Percentiles rank a stretch among this genome's conserved stretches.
phyloP scores from a whole-genome alignment of 2,797 vertebrate species.

The Mormyrops attenuatus region DNA sequence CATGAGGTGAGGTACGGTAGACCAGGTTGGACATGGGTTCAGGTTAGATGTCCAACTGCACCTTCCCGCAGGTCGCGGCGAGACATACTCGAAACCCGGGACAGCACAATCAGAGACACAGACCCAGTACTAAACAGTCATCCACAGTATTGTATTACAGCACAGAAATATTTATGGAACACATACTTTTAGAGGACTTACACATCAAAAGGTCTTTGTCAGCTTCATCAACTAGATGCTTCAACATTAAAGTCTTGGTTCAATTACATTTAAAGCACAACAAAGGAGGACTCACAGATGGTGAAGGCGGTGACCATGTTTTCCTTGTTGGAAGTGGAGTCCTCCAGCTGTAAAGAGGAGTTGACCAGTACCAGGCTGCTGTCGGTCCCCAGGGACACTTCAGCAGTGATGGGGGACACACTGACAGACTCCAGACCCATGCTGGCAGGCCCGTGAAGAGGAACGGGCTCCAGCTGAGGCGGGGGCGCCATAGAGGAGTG shows the following conservation, averaged over 20 bases:
- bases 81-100: background rate
- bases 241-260: background rate
- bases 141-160: background rate
- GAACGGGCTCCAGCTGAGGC: constrained; percentile 73
- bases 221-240: background rate
- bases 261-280: background rate
- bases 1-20: background rate
- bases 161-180: background rate
- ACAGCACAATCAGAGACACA: background rate
- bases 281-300: constrained; percentile 76
- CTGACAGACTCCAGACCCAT: constrained; percentile 88
- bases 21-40: background rate
- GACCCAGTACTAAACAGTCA: background rate
- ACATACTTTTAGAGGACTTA: background rate
- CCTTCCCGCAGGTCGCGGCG: background rate
- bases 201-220: background rate
- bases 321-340: constrained; percentile 90
- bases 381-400: constrained; percentile 86
- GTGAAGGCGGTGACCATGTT: constrained; percentile 87
- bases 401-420: constrained; percentile 85
- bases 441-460: constrained; percentile 82
- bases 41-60: background rate
- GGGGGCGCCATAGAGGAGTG: constrained; percentile 66
- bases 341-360: constrained; percentile 83
- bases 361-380: constrained; percentile 89